These are phyloP conservation scores for Oxyruncus cristatus DNA, from an alignment of 2,113 vertebrate genomes.

Conservation along the genomic window DNA sequence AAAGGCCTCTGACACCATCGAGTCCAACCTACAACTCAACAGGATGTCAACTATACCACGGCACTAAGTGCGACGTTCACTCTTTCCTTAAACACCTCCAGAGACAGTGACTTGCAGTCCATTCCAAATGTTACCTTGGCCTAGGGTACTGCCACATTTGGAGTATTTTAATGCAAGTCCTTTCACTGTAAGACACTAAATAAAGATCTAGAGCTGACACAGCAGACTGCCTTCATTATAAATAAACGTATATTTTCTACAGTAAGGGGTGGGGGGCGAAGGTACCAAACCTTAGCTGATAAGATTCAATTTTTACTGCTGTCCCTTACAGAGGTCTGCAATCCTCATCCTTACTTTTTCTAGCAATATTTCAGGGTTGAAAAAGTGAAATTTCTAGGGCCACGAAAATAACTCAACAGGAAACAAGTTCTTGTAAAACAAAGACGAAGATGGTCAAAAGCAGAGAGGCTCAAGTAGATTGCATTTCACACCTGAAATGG, in stretches of 20 bases:
- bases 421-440: not conserved
- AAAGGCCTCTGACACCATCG: not conserved
- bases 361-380: not conserved
- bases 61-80: rapidly evolving
- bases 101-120: not conserved
- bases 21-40: not conserved
- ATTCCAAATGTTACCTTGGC: not conserved
- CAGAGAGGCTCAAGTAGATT: not conserved
- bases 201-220: not conserved
- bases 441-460: not conserved
- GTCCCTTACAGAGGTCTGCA: not conserved
- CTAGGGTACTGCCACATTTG: not conserved
- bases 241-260: not conserved
- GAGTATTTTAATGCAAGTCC: not conserved
- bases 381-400: not conserved
- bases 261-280: not conserved
- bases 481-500: not conserved
- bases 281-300: not conserved
- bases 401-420: not conserved
- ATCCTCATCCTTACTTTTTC: not conserved
- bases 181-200: not conserved
- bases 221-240: not conserved
- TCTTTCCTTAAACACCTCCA: not conserved
- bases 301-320: not conserved
- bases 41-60: not conserved